Evolutionary conservation across 2,113 vertebrate species (phyloP).

Genomic region (Columba janthina): DNA sequence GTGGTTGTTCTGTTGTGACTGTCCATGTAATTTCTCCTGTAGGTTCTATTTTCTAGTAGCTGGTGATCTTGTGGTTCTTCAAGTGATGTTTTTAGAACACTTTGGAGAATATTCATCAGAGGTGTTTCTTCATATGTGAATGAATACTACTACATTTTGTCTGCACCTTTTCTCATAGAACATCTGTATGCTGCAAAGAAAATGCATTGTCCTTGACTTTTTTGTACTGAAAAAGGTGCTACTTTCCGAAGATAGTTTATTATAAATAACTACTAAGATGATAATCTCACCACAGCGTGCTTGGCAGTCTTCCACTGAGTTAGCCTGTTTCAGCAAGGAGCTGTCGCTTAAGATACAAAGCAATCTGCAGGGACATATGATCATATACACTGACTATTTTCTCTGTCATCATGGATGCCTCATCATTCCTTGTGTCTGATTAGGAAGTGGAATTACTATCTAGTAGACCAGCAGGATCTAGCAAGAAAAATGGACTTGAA

Average conservation of each 20-base stretch:
- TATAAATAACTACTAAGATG: constrained; percentile 67
- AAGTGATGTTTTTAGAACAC: neutral
- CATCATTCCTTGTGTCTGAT: constrained; percentile 52
- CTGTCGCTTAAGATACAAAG: constrained; percentile 70
- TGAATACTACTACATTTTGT: neutral
- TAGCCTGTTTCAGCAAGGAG: constrained; percentile 62
- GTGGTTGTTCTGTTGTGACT: neutral
- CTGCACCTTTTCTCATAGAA: neutral
- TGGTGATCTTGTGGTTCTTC: neutral
- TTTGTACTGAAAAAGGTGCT: constrained; percentile 56
- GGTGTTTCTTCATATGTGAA: neutral
- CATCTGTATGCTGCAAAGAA: neutral
- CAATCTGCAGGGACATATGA: constrained; percentile 69
- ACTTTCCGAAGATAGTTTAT: constrained; percentile 54
- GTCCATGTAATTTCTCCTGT: neutral
- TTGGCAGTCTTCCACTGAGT: constrained; percentile 66
- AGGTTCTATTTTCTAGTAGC: neutral
- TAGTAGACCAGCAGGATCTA: constrained; percentile 37
- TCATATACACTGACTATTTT: constrained; percentile 65
- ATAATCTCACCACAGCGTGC: constrained; percentile 62
- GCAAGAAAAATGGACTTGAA: neutral
- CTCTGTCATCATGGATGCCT: constrained; percentile 68
- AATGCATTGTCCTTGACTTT: constrained; percentile 47
- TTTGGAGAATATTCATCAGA: neutral
- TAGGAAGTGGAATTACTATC: constrained; percentile 52